These are phyloP conservation scores for Petrolisthes cinctipes DNA, from an alignment of 2,888 invertebrate species.

Conservation along the genomic window DNA sequence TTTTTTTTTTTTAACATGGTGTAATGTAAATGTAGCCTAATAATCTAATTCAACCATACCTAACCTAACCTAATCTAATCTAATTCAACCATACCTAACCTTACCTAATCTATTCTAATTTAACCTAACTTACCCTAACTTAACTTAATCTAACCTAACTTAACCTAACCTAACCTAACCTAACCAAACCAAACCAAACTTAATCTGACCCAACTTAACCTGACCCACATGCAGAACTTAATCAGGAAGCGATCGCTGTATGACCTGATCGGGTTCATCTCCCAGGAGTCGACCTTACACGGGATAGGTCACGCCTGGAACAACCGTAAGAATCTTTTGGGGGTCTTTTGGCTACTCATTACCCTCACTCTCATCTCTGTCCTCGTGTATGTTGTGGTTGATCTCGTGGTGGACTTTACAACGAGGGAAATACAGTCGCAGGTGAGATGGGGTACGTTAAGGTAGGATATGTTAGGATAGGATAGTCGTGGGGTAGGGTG, in stretches of 20 bases:
- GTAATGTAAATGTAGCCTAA: too few relatives aligned
- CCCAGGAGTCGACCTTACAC: constrained; percentile 44
- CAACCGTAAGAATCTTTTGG: constrained; percentile 48
- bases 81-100: too few relatives aligned
- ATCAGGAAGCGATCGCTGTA: background rate
- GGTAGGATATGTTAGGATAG: background rate
- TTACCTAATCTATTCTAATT: too few relatives aligned
- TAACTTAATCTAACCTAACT: too few relatives aligned
- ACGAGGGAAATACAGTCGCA: constrained; percentile 42
- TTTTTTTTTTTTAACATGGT: too few relatives aligned
- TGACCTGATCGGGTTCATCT: constrained; percentile 33
- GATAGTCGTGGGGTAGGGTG: background rate
- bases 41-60: too few relatives aligned
- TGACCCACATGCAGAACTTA: constrained; percentile 25
- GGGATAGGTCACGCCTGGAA: constrained; percentile 58
- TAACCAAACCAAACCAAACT: too few relatives aligned
- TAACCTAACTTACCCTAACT: too few relatives aligned
- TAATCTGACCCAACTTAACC: too few relatives aligned
- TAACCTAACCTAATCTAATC: too few relatives aligned
- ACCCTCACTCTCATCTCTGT: constrained; percentile 14
- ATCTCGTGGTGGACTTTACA: constrained; percentile 20
- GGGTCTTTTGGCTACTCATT: constrained; percentile 46
- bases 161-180: too few relatives aligned
- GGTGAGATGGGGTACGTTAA: background rate
- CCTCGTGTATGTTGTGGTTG: constrained; percentile 27